Conservation (phyloP, 2,113 vertebrate species). For the Ciconia maguari region DNA sequence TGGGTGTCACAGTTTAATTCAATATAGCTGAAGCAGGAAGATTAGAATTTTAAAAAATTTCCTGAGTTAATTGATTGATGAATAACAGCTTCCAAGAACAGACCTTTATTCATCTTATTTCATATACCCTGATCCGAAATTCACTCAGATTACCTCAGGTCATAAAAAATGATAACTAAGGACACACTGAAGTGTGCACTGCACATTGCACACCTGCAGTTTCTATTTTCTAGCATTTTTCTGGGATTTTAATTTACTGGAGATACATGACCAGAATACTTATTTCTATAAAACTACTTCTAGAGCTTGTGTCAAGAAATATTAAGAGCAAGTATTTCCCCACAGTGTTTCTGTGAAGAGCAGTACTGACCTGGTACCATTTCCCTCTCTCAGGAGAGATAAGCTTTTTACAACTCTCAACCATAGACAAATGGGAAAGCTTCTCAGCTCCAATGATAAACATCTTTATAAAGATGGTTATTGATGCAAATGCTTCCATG, state of each 20-base stretch:
- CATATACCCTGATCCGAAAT: slow-evolving; percentile 17
- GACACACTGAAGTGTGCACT: slow-evolving; percentile 6
- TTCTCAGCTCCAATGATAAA: neutral
- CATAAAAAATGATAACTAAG: slow-evolving; percentile 8
- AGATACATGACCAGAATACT: neutral
- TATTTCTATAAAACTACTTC: neutral
- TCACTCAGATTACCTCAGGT: slow-evolving; percentile 31
- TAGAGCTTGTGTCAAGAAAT: neutral
- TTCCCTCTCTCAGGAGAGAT: neutral
- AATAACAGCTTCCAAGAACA: slow-evolving; percentile 51
- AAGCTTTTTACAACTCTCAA: neutral
- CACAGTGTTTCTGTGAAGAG: neutral
- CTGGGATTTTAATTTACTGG: slow-evolving; percentile 34
- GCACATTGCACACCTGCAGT: neutral
- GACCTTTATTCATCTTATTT: slow-evolving; percentile 36
- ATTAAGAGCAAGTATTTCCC: neutral
- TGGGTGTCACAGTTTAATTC: slow-evolving; percentile 49
- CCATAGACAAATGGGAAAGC: neutral
- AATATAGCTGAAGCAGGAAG: slow-evolving; percentile 35
- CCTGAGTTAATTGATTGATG: slow-evolving; percentile 53
- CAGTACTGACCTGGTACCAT: neutral
- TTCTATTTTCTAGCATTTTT: slow-evolving; percentile 40
- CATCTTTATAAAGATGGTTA: neutral
- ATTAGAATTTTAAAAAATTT: neutral
- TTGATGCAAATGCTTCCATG: neutral